phyloP scores from a whole-genome alignment of 2,888 invertebrate species.

The Oscheius sp. region DNA sequence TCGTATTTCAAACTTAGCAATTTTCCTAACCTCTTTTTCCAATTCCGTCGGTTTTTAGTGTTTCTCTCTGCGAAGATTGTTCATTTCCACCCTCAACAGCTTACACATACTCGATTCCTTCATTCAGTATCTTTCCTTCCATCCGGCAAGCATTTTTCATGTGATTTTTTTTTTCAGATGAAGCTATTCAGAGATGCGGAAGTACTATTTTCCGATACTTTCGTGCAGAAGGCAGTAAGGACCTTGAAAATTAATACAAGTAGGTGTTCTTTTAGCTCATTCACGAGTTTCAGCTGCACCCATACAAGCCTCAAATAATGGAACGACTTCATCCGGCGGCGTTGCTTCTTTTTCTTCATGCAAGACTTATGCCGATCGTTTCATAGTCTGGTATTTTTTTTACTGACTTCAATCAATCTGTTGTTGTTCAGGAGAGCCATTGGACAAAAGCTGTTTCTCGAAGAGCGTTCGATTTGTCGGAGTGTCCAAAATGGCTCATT shows the following conservation, averaged over 20 bases:
- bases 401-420: not conserved
- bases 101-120: no score
- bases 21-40: no score
- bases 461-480: slow-evolving; percentile 60
- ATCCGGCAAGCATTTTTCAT: no score
- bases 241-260: slow-evolving; percentile 27
- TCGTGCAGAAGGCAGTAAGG: slow-evolving; percentile 7
- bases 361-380: slow-evolving; percentile 55
- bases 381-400: slow-evolving; percentile 61
- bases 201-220: slow-evolving; percentile 10
- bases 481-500: slow-evolving; percentile 56
- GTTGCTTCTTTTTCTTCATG: slow-evolving; percentile 57
- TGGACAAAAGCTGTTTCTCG: slow-evolving; percentile 61
- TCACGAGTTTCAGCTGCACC: slow-evolving; percentile 60
- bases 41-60: no score
- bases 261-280: not conserved
- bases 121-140: no score
- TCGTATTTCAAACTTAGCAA: no score
- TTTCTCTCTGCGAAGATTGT: no score
- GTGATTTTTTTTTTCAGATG: slow-evolving; percentile 9
- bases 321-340: slow-evolving; percentile 60
- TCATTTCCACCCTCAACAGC: no score
- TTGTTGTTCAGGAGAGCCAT: slow-evolving; percentile 60
- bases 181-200: slow-evolving; percentile 22
- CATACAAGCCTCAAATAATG: slow-evolving; percentile 54